phyloP scores from a whole-genome alignment of 2,888 invertebrate genomes.

The Morpho deidamia region DNA sequence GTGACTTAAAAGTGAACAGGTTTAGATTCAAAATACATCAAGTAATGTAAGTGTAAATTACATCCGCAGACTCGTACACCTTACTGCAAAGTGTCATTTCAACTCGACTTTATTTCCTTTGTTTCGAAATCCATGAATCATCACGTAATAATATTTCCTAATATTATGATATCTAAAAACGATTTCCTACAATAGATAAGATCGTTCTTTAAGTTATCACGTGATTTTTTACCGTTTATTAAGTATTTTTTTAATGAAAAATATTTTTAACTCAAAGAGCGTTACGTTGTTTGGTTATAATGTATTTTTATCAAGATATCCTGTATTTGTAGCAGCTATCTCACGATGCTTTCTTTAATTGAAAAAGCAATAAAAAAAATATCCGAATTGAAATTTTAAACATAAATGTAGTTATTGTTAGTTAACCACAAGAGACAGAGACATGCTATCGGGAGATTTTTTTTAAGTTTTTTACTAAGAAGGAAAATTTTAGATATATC shows the following conservation, averaged over 20 bases:
- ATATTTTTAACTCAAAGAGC: background rate
- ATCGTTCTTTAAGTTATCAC: slow-evolving; percentile 6
- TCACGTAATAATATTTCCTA: slow-evolving; percentile 24
- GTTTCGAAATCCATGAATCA: slow-evolving; percentile 23
- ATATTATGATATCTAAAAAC: slow-evolving; percentile 19
- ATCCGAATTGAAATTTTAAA: too few species aligned
- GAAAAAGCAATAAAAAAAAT: too few species aligned
- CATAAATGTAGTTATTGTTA: too few species aligned
- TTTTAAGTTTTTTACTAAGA: too few species aligned
- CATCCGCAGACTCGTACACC: slow-evolving; percentile 3
- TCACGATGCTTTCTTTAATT: too few species aligned
- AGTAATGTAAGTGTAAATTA: background rate
- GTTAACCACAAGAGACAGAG: too few species aligned
- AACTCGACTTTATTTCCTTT: slow-evolving; percentile 16
- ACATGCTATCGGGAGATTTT: too few species aligned
- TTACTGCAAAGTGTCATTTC: slow-evolving; percentile 4
- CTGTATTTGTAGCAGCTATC: background rate
- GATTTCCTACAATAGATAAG: slow-evolving; percentile 18
- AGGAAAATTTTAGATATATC: background rate
- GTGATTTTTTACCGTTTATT: background rate
- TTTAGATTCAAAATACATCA: background rate
- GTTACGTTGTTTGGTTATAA: background rate
- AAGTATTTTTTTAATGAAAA: background rate
- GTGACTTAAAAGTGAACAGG: background rate
- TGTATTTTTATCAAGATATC: background rate